Evolutionary conservation across 2,113 vertebrate species (phyloP).

Genomic region (Lepisosteus oculatus): DNA sequence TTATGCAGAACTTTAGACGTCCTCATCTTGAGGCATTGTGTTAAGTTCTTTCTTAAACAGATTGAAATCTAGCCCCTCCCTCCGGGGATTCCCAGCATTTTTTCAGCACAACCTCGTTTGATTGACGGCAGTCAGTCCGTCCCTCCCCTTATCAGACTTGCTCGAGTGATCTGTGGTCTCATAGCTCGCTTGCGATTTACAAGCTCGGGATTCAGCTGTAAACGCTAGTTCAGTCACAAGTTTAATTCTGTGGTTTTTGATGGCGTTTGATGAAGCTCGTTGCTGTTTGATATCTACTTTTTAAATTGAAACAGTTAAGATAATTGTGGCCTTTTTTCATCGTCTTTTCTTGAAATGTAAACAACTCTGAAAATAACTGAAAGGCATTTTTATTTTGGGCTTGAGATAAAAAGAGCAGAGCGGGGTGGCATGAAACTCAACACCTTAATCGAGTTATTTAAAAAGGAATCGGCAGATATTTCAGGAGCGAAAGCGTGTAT

Average conservation of each 20-base stretch:
- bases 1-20: too few species aligned
- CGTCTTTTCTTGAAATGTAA: slow-evolving; percentile 1
- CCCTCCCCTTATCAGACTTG: too few species aligned
- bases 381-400: neutral
- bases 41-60: neutral
- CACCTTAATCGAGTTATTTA: slow-evolving; percentile 40
- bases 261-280: neutral
- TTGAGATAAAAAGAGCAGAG: slow-evolving; percentile 6
- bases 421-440: slow-evolving; percentile 57
- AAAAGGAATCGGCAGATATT: slow-evolving; percentile 43
- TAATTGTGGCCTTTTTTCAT: neutral
- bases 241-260: too few species aligned
- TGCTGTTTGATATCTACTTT: neutral
- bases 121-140: too few species aligned
- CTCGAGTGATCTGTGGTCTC: too few species aligned
- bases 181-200: too few species aligned
- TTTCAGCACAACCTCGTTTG: too few species aligned
- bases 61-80: slow-evolving; percentile 36
- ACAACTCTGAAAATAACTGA: too few species aligned
- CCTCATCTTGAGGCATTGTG: too few species aligned
- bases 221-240: too few species aligned
- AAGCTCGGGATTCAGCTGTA: too few species aligned
- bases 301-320: neutral
- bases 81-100: slow-evolving; percentile 57
- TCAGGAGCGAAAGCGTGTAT: slow-evolving; percentile 30